These are phyloP conservation scores for Solea senegalensis DNA, from an alignment of 2,113 vertebrate species.

Conservation along the genomic window DNA sequence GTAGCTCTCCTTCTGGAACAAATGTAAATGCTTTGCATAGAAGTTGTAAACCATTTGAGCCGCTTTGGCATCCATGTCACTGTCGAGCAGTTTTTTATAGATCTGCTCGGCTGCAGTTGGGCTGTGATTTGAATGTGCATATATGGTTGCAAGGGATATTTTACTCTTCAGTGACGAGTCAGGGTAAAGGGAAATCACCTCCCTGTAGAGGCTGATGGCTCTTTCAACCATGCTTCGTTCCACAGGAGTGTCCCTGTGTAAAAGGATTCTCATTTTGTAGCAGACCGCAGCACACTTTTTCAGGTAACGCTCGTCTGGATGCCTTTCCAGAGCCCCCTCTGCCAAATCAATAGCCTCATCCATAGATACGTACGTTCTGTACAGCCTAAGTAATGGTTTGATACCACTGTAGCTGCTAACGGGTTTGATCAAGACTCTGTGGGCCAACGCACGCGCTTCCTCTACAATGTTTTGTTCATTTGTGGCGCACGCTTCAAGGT, in stretches of 20 bases:
- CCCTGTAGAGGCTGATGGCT: conserved; percentile 40
- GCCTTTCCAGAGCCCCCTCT: conserved; percentile 47
- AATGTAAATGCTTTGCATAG: conserved; percentile 56
- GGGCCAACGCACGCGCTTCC: conserved; percentile 44
- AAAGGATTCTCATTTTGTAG: conserved; percentile 48
- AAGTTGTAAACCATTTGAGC: conserved; percentile 48
- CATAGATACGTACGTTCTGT: conserved; percentile 30
- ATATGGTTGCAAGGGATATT: conserved; percentile 46
- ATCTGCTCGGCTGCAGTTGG: conserved; percentile 26
- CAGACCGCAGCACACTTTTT: conserved; percentile 44
- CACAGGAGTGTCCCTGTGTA: neutral
- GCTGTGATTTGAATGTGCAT: neutral
- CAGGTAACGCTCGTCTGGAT: conserved; percentile 52
- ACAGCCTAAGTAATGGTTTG: conserved; percentile 38
- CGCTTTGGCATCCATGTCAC: conserved; percentile 16
- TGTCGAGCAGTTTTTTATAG: conserved; percentile 35
- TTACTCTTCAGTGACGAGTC: conserved; percentile 14
- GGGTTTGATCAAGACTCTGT: conserved; percentile 42
- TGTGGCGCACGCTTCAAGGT: conserved; percentile 23
- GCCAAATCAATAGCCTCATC: conserved; percentile 64
- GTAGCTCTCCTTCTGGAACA: neutral
- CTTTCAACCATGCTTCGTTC: conserved; percentile 27
- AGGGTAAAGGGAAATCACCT: conserved; percentile 59
- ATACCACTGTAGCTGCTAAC: conserved; percentile 62
- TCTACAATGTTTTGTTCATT: conserved; percentile 7